Base-by-base conservation (phyloP, 2,113 vertebrate genomes). In the Perca fluviatilis region DNA sequence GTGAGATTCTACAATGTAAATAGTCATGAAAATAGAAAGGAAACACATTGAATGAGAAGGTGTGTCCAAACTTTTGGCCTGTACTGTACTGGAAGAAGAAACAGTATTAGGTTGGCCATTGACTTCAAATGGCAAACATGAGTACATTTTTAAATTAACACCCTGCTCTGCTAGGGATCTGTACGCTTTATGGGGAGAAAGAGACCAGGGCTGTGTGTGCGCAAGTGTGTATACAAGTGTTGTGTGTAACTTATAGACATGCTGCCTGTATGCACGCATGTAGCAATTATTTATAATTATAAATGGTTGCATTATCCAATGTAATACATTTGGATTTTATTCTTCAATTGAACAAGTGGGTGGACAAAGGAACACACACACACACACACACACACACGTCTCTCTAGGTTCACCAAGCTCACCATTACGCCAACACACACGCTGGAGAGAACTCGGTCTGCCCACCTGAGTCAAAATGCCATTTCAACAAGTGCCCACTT, bases 391-490 rank as follows among this genome's bases (percentile, higher is more conserved):
- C 40, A 62, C n/a, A 80, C 77, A 75, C 77, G 54, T 50, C 54
- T 56, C 83, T 84, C 80, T 43, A 83, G 62, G 83, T 80, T 77
- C 64, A 80, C 49, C 3, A 33, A 83, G 74, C 86, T 87, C 63
- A 79, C 58, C 80, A 88, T 86, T 67, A 86, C 88, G 61, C 92
- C 91, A 89, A 92, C 86, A 89, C 92, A 89, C 79, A 82, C 51
- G 49, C 88, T 91, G 84, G 80, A 86, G 77, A 88, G 88, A 82
- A 84, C 80, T 84, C 80, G 0, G 33, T 43, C 88, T 76, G 33
- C 92, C 93, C 88, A 94, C 92, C 77, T 74, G 77, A 85, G 89
- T 87, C 87, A 90, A 87, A 92, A 82, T 58, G 91, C 60, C 86
- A 84, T 74, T 91, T 88, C 79, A 79, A 53, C 80, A 80, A 93